Evolutionary conservation across 1,140 invertebrate species (phyloP), one percentile per base, ranked within the genome.

Genomic region (Leptinotarsa lineolata): DNA sequence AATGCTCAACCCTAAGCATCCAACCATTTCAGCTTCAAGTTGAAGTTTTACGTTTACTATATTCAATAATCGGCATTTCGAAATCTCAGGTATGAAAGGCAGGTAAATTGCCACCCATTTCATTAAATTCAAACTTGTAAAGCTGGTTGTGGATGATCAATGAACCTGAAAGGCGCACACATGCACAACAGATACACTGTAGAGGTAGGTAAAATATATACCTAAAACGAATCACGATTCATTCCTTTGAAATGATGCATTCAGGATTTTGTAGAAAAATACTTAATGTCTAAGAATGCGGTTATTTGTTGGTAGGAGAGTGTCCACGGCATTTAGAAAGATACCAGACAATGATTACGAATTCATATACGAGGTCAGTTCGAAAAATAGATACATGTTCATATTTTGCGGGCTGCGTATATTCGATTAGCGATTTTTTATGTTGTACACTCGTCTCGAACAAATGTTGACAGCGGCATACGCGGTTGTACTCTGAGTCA

Each of bases 61-160:
- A 54, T 54, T 54, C 48, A 54, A 54, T 54, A 54, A 54, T 54
- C 48, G 1, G 48, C 16, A 54, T 54, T 54, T 8, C 2, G 48
- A 18, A 54, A n/a, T 13, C n/a, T 54, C 48, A 54, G 48, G 48
- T 54, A 54, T 54, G n/a, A 18, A 15, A 54, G 48, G 48, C 48
- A 54, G 48, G 48, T 54, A 54, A 54, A 54, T 54, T 54, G 48
- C 48, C 48, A 54, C 48, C 48, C 48, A 54, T 54, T 54, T 54
- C 48, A 54, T 54, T 13, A 54, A 54, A 54, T n/a, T 54, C 15
- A 54, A 54, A 54, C 48, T 54, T 8, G 48, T 54, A 54, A 54
- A 54, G 16, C 48, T 54, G 48, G 48, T 54, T 54, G 48, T 54
- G 48, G 48, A 16, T 54, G 48, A 54, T 54, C 48, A 54, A 18